phyloP scores from a whole-genome alignment of 2,797 vertebrate genomes.

The Stomatorhinus walkeri region DNA sequence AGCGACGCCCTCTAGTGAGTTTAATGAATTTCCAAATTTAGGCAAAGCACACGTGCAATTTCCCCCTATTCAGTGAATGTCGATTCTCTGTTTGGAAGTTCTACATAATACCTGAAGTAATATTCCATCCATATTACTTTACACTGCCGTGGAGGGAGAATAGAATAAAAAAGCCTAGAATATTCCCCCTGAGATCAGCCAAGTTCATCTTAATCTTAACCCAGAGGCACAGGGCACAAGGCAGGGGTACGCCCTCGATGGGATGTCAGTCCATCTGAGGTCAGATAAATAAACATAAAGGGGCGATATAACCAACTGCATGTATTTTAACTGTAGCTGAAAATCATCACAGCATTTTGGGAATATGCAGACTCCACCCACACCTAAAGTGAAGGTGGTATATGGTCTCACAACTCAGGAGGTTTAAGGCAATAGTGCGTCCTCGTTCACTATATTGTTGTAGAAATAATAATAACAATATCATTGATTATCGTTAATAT shows the following conservation, averaged over 20 bases:
- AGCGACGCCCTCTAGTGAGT: slow-evolving; percentile 15
- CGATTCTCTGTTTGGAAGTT: not conserved
- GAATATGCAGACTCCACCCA: not conserved
- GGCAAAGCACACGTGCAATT: not conserved
- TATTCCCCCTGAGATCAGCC: not conserved
- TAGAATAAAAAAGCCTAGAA: not conserved
- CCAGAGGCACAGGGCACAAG: not conserved
- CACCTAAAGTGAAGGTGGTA: not conserved
- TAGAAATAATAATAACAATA: not conserved
- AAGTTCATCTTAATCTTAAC: not conserved
- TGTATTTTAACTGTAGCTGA: not conserved
- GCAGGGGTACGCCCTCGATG: not conserved
- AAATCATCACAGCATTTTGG: not conserved
- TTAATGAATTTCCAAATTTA: not conserved
- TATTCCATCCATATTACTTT: not conserved
- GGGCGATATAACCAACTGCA: not conserved
- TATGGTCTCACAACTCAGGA: not conserved
- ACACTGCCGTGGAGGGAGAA: not conserved
- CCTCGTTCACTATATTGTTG: not conserved
- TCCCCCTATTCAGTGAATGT: not conserved
- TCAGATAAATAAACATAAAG: not conserved
- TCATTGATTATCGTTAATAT: not conserved
- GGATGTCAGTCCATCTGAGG: not conserved
- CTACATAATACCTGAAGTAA: not conserved
- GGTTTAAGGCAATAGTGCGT: not conserved